A percentile compares a stretch with the other conserved stretches of the same genome.
phyloP scores from a whole-genome alignment of 2,888 invertebrate genomes.

The Gastrophysa polygoni region DNA sequence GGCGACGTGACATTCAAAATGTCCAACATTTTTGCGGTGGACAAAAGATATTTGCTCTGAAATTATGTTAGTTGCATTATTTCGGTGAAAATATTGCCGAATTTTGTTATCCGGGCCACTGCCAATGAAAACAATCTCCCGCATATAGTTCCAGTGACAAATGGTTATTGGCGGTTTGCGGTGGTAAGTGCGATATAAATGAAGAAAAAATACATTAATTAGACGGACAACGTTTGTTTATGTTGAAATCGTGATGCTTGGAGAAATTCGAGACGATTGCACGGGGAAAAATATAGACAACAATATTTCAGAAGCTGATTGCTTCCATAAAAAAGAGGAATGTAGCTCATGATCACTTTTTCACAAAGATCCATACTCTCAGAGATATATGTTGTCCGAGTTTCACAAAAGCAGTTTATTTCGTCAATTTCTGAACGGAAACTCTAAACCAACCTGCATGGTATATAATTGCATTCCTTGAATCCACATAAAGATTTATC shows the following conservation, averaged over 20 bases:
- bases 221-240: background rate
- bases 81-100: constrained; percentile 14
- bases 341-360: too few relatives aligned
- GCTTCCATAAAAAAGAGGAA: too few relatives aligned
- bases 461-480: too few relatives aligned
- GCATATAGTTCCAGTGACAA: constrained; percentile 24
- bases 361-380: too few relatives aligned
- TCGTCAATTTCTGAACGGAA: too few relatives aligned
- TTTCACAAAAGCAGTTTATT: too few relatives aligned
- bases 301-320: too few relatives aligned
- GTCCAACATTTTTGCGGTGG: constrained; percentile 6
- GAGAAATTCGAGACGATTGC: background rate
- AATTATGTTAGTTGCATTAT: constrained; percentile 16
- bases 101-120: constrained; percentile 22
- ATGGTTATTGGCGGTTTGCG: constrained; percentile 25
- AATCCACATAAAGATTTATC: too few relatives aligned
- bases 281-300: too few relatives aligned
- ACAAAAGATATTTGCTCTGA: constrained; percentile 17
- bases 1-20: constrained; percentile 16
- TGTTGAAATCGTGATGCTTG: background rate
- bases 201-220: background rate
- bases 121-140: constrained; percentile 31
- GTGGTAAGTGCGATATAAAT: constrained; percentile 15
- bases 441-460: too few relatives aligned
- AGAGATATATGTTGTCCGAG: too few relatives aligned